Percentiles rank a stretch among this genome's conserved stretches.
Conservation (phyloP, 2,888 invertebrate species). For the Oligia latruncula region DNA sequence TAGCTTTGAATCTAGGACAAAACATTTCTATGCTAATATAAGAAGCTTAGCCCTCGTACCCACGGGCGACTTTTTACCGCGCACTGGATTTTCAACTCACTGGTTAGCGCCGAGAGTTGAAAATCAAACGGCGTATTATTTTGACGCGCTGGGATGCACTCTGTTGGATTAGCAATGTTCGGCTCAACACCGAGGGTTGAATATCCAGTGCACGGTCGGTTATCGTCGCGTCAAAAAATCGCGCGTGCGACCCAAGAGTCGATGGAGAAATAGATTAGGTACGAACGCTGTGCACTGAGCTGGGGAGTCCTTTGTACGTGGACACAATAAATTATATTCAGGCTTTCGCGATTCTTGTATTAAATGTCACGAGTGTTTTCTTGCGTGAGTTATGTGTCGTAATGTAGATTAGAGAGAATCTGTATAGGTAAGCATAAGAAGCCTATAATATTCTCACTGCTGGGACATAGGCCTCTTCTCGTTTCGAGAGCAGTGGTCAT, state of each 20-base stretch:
- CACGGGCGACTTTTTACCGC: background rate
- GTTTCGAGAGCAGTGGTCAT: too few relatives aligned
- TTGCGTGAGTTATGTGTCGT: background rate
- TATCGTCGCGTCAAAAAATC: background rate
- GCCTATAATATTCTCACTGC: too few relatives aligned
- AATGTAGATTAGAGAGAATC: background rate
- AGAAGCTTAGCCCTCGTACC: constrained; percentile 3
- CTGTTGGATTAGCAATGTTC: background rate
- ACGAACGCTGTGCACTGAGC: constrained; percentile 31
- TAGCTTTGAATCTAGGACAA: constrained; percentile 57
- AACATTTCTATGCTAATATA: constrained; percentile 62
- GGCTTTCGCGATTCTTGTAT: background rate
- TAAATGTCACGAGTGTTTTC: constrained; percentile 9
- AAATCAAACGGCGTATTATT: background rate
- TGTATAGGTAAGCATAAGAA: background rate
- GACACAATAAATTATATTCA: constrained; percentile 48
- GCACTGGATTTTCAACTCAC: background rate
- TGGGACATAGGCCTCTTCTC: too few relatives aligned
- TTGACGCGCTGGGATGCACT: background rate
- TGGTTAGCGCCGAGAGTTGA: background rate
- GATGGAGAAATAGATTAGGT: constrained; percentile 45
- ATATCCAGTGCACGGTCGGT: background rate
- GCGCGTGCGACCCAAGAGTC: constrained; percentile 27
- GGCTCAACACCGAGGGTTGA: background rate
- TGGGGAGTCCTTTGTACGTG: constrained; percentile 22